Percentiles rank a stretch among this genome's conserved stretches.
phyloP scores from a whole-genome alignment of 2,113 vertebrate species.

The Choloepus hoffmanni region DNA sequence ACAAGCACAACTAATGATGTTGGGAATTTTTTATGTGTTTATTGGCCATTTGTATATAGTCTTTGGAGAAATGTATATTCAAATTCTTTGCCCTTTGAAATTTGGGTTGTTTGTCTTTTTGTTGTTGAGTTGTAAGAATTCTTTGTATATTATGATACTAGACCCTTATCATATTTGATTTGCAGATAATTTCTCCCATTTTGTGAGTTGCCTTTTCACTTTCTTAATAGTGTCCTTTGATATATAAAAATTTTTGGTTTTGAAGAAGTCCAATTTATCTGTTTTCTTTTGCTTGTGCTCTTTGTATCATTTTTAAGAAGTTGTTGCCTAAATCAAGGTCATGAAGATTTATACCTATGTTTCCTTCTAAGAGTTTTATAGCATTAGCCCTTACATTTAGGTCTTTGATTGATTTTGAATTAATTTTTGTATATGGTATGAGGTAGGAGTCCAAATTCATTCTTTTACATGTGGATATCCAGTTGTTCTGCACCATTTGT shows the following conservation, averaged over 20 bases:
- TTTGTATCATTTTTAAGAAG: background rate
- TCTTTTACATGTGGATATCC: background rate
- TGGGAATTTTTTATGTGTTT: too few relatives aligned
- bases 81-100: too few relatives aligned
- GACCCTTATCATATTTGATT: background rate
- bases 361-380: background rate
- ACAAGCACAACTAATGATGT: too few relatives aligned
- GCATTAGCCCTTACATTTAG: background rate
- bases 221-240: background rate
- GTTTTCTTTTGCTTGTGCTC: background rate
- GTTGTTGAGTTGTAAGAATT: too few relatives aligned
- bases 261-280: background rate
- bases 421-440: background rate
- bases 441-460: background rate
- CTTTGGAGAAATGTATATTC: too few relatives aligned
- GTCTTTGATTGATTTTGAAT: background rate
- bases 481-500: background rate
- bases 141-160: background rate
- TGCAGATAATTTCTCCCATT: background rate
- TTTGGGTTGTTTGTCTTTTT: too few relatives aligned
- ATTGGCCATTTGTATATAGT: too few relatives aligned
- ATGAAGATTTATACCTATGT: background rate
- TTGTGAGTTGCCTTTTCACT: too few relatives aligned
- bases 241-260: background rate
- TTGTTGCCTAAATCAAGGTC: background rate